Percentiles rank a stretch among this genome's conserved stretches.
These are phyloP conservation scores for Euwallacea similis DNA, from an alignment of 1,140 invertebrate genomes.

Conservation along the genomic window DNA sequence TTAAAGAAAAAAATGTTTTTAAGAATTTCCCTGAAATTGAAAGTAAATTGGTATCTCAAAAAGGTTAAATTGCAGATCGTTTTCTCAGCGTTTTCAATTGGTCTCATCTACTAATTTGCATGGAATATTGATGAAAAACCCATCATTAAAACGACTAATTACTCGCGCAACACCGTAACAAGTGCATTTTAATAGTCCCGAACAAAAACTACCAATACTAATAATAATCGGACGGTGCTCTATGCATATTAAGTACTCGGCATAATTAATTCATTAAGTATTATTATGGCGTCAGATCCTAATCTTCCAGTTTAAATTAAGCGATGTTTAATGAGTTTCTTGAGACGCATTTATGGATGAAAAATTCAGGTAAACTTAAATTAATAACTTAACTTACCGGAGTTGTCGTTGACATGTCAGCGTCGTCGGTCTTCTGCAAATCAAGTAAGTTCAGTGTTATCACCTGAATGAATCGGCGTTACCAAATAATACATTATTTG, in stretches of 20 bases:
- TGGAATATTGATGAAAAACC: no score
- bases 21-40: no score
- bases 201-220: slow-evolving; percentile 12
- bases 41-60: no score
- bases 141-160: no score
- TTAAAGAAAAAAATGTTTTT: no score
- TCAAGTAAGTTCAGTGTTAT: no score
- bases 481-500: no score
- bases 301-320: slow-evolving; percentile 26
- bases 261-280: slow-evolving; percentile 36
- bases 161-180: background rate
- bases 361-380: slow-evolving; percentile 18
- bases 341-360: background rate
- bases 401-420: slow-evolving; percentile 12
- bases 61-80: no score
- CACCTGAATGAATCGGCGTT: no score
- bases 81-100: no score
- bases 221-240: slow-evolving; percentile 21
- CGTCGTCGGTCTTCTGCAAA: slow-evolving; percentile 13
- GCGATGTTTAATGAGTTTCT: slow-evolving; percentile 14
- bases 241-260: slow-evolving; percentile 26
- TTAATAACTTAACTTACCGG: slow-evolving; percentile 27
- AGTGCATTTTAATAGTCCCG: slow-evolving; percentile 18
- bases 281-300: slow-evolving; percentile 30
- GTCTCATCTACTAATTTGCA: no score